These are phyloP conservation scores for Clarias fuscus DNA, from an alignment of 2,797 vertebrate species.

Conservation along the genomic window DNA sequence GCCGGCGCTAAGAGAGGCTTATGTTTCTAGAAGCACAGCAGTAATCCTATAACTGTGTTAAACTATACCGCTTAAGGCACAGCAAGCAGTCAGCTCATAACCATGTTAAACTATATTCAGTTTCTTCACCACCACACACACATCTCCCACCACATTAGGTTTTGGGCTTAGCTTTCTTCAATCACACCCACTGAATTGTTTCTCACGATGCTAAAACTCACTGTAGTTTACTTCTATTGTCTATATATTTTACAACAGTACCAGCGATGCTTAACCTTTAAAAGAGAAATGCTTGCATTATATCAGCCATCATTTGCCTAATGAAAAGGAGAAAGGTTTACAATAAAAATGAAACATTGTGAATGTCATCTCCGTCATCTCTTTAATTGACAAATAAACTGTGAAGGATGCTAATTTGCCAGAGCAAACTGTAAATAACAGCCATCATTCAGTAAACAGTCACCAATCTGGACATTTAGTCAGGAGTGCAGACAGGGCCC, in stretches of 20 bases:
- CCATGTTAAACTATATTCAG: conserved; percentile 58
- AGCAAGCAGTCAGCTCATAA: conserved; percentile 59
- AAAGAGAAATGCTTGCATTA: conserved; percentile 2
- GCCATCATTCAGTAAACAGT: conserved; percentile 44
- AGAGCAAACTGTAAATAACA: conserved; percentile 49
- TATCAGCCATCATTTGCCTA: conserved; percentile 12
- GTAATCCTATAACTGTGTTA: conserved; percentile 60
- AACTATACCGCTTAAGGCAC: conserved; percentile 60
- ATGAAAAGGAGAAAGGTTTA: conserved; percentile 30
- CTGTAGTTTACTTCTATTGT: conserved; percentile 29
- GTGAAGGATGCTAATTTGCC: conserved; percentile 41
- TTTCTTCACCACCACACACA: conserved; percentile 53
- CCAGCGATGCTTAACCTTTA: neutral
- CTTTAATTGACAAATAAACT: conserved; percentile 42
- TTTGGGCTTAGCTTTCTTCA: conserved; percentile 41
- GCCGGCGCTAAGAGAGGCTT: conserved; percentile 55
- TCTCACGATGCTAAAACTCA: conserved; percentile 19
- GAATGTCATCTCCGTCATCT: conserved; percentile 40
- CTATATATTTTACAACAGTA: conserved; percentile 12
- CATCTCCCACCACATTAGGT: conserved; percentile 42
- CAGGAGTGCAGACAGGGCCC: conserved; percentile 30
- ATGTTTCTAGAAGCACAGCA: conserved; percentile 58
- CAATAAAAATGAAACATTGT: conserved; percentile 20
- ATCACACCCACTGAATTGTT: conserved; percentile 39
- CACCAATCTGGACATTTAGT: conserved; percentile 52